Percentiles rank a stretch among this genome's conserved stretches.
phyloP scores from a whole-genome alignment of 2,797 vertebrate species.

The Neostethus bicornis region DNA sequence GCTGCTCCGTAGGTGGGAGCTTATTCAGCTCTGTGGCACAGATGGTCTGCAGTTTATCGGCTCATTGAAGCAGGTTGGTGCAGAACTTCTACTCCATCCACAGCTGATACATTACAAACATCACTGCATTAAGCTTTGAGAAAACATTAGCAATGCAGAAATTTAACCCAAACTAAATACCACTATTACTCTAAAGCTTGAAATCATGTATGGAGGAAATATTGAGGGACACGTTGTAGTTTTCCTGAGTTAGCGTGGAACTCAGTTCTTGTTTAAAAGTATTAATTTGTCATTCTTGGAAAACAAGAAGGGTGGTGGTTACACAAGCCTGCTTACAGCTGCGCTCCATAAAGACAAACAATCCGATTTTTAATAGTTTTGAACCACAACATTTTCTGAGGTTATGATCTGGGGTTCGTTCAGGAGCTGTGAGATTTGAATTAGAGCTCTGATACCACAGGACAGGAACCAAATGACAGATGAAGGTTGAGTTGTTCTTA shows the following conservation, averaged over 20 bases:
- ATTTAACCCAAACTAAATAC: conserved; percentile 72
- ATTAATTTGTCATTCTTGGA: conserved; percentile 68
- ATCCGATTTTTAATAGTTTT: conserved; percentile 34
- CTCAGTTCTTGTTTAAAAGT: conserved; percentile 40
- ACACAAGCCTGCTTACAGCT: conserved; percentile 33
- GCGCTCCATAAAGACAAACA: conserved; percentile 26
- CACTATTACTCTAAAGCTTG: conserved; percentile 49
- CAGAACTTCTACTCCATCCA: conserved; percentile 34
- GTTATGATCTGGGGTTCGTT: conserved; percentile 30
- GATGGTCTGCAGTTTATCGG: conserved; percentile 37
- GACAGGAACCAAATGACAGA: conserved; percentile 5
- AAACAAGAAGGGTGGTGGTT: conserved; percentile 9
- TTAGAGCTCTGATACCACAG: conserved; percentile 37
- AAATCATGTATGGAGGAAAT: conserved; percentile 68
- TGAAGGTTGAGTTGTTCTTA: conserved; percentile 1
- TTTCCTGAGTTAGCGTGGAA: conserved; percentile 68
- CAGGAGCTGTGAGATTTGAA: conserved; percentile 18
- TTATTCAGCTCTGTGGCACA: conserved; percentile 38
- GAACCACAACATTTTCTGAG: conserved; percentile 34
- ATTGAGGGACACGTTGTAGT: conserved; percentile 62
- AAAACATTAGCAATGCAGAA: conserved; percentile 61
- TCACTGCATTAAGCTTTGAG: conserved; percentile 42
- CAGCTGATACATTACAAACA: conserved; percentile 41
- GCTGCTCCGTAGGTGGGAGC: conserved; percentile 35
- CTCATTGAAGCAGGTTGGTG: conserved; percentile 13